Conservation (phyloP, 2,797 vertebrate species). For the Pseudotriccus pelzelni region DNA sequence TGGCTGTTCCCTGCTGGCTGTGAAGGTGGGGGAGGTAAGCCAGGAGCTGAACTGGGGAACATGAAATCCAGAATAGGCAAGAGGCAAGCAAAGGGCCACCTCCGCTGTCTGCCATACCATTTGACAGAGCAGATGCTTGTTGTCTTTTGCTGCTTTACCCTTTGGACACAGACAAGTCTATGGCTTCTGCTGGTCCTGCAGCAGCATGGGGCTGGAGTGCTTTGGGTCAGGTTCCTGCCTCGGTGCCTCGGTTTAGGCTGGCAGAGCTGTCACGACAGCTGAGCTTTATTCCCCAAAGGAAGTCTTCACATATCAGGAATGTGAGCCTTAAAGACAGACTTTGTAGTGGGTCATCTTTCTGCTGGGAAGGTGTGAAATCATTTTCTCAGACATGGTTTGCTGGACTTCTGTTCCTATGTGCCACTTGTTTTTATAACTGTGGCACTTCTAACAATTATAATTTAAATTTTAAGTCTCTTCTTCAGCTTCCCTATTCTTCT, state of each 20-base stretch:
- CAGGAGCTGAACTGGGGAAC: rapidly evolving
- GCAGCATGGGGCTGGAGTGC: neutral
- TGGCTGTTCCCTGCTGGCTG: neutral
- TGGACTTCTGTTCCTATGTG: neutral
- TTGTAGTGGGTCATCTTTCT: neutral
- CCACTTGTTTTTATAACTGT: neutral
- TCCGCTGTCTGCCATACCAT: neutral
- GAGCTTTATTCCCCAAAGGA: neutral
- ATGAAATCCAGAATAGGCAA: neutral
- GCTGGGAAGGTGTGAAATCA: neutral
- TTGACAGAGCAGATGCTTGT: neutral
- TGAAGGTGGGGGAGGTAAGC: neutral
- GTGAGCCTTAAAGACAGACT: neutral
- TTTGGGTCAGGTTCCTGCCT: neutral
- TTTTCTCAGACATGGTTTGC: neutral
- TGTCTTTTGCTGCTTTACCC: neutral
- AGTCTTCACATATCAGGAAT: neutral
- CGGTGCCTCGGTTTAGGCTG: neutral
- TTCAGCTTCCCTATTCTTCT: neutral
- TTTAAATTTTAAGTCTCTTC: neutral
- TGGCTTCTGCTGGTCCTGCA: neutral
- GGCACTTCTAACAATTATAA: neutral
- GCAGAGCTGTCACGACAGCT: neutral
- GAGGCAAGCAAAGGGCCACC: neutral
- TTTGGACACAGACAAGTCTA: neutral